Percentiles rank a stretch among this genome's conserved stretches.
Conservation (phyloP, 2,888 invertebrate species). For the Pyrrhosoma nymphula region DNA sequence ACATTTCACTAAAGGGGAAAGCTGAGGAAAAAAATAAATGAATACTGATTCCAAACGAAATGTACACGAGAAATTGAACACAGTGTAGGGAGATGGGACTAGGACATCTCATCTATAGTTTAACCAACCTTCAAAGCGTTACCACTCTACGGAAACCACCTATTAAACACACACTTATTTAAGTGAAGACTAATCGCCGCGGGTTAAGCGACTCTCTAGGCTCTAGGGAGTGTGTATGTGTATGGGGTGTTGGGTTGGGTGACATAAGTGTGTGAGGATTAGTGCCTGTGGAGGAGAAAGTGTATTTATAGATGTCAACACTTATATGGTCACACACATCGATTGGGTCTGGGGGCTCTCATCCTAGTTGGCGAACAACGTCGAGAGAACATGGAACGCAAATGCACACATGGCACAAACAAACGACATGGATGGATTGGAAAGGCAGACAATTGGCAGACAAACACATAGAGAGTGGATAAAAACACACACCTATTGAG, state of each 20-base stretch:
- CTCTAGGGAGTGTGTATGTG: no score
- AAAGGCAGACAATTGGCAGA: constrained; percentile 13
- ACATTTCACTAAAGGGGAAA: no score
- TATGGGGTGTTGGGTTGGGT: no score
- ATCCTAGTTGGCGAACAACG: neutral
- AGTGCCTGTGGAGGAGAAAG: neutral
- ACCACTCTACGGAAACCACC: neutral
- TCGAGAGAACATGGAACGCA: constrained; percentile 42
- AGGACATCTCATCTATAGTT: no score
- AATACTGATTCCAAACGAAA: no score
- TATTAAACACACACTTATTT: neutral
- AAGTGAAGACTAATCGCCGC: neutral
- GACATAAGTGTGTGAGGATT: neutral
- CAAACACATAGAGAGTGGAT: neutral
- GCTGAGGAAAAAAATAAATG: no score
- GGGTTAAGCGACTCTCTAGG: neutral
- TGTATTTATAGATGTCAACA: neutral
- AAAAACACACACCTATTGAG: constrained; percentile 44
- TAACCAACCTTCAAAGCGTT: no score
- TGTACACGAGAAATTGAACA: no score
- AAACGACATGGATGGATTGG: neutral
- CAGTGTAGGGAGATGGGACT: neutral
- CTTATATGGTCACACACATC: neutral
- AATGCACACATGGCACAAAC: constrained; percentile 36
- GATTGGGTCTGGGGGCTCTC: neutral